A percentile compares a stretch with the other conserved stretches of the same genome.
These are phyloP conservation scores for Pseudomyrmex flavicornis DNA, from an alignment of 1,140 invertebrate species.

Conservation along the genomic window DNA sequence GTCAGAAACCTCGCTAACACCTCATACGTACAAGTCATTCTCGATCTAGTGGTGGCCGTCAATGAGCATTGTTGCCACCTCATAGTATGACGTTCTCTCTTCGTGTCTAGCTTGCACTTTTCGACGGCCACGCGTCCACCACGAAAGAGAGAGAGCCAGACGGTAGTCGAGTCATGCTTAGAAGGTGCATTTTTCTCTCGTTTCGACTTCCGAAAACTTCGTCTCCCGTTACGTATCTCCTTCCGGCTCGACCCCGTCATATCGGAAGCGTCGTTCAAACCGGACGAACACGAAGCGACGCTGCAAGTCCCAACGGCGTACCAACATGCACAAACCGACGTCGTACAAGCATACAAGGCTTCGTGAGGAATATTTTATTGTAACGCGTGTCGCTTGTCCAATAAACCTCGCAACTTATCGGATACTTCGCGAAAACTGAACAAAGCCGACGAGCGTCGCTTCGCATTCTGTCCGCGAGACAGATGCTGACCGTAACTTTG, in stretches of 20 bases:
- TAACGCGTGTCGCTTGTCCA: conserved; percentile 37
- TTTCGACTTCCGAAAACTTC: conserved; percentile 65
- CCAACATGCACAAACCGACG: background rate
- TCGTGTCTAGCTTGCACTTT: conserved; percentile 82
- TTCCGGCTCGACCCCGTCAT: conserved; percentile 52
- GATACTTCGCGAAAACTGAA: conserved; percentile 51
- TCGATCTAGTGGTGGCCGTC: conserved; percentile 73
- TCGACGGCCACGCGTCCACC: conserved; percentile 75
- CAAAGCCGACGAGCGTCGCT: conserved; percentile 40
- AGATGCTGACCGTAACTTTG: conserved; percentile 34
- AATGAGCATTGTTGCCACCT: conserved; percentile 83
- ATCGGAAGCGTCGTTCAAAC: conserved; percentile 4
- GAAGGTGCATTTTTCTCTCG: conserved; percentile 78
- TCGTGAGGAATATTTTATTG: conserved; percentile 49
- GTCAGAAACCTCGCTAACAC: conserved; percentile 72
- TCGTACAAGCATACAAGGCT: background rate
- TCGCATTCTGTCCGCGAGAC: background rate
- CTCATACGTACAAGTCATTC: conserved; percentile 79
- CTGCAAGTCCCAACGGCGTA: background rate
- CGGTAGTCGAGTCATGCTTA: conserved; percentile 82
- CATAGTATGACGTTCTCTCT: conserved; percentile 82
- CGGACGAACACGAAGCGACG: conserved; percentile 41
- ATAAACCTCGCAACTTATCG: conserved; percentile 70
- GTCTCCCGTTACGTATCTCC: conserved; percentile 41
- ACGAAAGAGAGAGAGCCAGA: conserved; percentile 47